Percentiles rank a stretch among this genome's conserved stretches.
Evolutionary conservation across 2,113 vertebrate species (phyloP).

Genomic region (Phocoena sinus): DNA sequence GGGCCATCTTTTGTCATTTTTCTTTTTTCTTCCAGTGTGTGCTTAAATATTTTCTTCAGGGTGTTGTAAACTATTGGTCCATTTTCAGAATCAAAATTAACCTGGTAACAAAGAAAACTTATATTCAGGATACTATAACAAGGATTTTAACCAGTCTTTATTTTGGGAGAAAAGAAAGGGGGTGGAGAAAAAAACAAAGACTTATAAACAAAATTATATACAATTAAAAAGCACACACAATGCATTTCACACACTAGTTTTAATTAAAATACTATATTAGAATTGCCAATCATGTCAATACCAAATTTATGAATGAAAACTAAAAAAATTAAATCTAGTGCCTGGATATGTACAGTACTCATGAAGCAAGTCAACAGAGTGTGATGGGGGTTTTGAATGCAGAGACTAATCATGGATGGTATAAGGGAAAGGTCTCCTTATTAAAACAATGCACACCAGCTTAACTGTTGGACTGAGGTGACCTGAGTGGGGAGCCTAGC

Average conservation of each 20-base stretch:
- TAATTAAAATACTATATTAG: not conserved
- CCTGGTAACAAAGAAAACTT: constrained; percentile 78
- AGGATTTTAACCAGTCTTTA: not conserved
- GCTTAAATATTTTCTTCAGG: constrained; percentile 88
- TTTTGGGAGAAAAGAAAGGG: not conserved
- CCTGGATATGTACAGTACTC: not conserved
- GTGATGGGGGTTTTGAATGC: not conserved
- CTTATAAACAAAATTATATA: not conserved
- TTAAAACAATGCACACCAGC: not conserved
- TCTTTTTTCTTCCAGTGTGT: constrained; percentile 85
- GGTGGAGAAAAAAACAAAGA: not conserved
- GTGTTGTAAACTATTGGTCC: constrained; percentile 82
- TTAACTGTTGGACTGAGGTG: not conserved
- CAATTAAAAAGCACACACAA: not conserved
- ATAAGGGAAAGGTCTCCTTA: not conserved
- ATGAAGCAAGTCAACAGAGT: not conserved
- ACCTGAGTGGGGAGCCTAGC: not conserved
- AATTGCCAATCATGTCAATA: not conserved
- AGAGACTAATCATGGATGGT: not conserved
- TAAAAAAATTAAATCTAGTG: not conserved
- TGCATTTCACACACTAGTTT: not conserved
- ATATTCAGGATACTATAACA: constrained; percentile 32
- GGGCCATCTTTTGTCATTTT: constrained; percentile 76
- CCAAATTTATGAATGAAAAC: constrained; percentile 4
- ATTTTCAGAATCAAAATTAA: constrained; percentile 82